Evolutionary conservation across 2,888 invertebrate genomes (phyloP), one percentile per base, ranked within the genome.

Genomic region (Leucania comma): DNA sequence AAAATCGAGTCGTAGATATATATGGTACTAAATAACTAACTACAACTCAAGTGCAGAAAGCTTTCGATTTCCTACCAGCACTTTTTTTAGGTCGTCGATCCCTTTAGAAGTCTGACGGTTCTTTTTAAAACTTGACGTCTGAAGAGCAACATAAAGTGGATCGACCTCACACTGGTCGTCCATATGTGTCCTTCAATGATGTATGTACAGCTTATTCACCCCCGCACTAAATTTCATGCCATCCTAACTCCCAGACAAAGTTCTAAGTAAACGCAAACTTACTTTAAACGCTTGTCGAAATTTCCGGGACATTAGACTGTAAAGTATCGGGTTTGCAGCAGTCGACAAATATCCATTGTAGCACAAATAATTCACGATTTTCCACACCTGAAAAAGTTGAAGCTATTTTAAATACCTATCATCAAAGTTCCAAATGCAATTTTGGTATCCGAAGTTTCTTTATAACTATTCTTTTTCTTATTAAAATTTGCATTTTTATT

Each of bases 241-340:
- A 56, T 32, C 48, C 22, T 3, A 38, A 35, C 35, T 58, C 48
- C 26, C 29, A 63, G 60, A 64, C n/a, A 24, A 81, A 77, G 78
- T 56, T 82, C 8, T 9, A 38, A 61, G 46, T 48, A n/a, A 53
- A 64, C 26, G 26, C 24, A 38, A 56, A 86, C 89, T 89, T 87
- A 95, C 95, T 88, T 93, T 94, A 73, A 95, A 95, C 35, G 95
- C 94, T 66, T 90, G 88, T 64, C 94, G 90, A 81, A 95, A 95
- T 82, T 94, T 95, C 54, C 89, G 87, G 0, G 95, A 95, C 95
- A 95, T 95, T 46, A 96, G 85, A 68, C 94, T 94, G 84, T 95
- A 96, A 3, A 96, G 89, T 24, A 96, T 93, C 0, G 95, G 95
- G 77, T 96, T 96, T 1, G 93, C 91, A 46, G 92, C 93, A 1